Percentiles rank a stretch among this genome's conserved stretches.
Conservation (phyloP, 2,113 vertebrate genomes). For the Heteronetta atricapilla region DNA sequence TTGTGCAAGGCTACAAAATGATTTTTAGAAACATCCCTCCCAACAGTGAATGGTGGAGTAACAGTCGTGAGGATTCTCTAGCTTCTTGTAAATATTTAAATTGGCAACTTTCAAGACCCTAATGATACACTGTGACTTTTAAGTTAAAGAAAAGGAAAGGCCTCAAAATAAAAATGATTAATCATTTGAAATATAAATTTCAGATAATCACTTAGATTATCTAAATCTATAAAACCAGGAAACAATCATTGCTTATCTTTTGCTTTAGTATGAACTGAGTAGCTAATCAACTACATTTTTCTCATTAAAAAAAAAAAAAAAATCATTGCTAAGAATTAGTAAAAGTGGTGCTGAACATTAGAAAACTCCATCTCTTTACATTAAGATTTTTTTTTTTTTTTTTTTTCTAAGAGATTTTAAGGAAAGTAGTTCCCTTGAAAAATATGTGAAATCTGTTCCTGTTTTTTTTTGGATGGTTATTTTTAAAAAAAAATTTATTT, state of each 20-base stretch:
- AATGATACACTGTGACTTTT: background rate
- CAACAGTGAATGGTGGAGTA: background rate
- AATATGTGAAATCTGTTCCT: background rate
- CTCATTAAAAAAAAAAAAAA: background rate
- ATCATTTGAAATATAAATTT: background rate
- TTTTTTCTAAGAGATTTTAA: background rate
- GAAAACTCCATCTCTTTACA: background rate
- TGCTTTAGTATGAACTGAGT: background rate
- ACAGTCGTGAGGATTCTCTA: background rate
- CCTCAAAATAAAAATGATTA: background rate
- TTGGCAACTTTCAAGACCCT: background rate
- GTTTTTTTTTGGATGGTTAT: background rate
- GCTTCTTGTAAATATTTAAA: background rate
- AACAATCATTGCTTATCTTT: background rate
- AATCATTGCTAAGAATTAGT: background rate
- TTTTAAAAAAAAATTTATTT: background rate
- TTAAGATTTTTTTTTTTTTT: background rate
- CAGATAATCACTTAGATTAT: background rate
- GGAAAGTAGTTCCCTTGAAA: background rate
- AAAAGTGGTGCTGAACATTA: background rate
- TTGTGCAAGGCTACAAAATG: background rate
- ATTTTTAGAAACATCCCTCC: background rate
- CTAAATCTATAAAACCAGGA: background rate
- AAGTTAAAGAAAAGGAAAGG: background rate
- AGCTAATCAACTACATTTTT: background rate